Evolutionary conservation across 2,888 invertebrate genomes (phyloP).

Genomic region (Athalia circularis): DNA sequence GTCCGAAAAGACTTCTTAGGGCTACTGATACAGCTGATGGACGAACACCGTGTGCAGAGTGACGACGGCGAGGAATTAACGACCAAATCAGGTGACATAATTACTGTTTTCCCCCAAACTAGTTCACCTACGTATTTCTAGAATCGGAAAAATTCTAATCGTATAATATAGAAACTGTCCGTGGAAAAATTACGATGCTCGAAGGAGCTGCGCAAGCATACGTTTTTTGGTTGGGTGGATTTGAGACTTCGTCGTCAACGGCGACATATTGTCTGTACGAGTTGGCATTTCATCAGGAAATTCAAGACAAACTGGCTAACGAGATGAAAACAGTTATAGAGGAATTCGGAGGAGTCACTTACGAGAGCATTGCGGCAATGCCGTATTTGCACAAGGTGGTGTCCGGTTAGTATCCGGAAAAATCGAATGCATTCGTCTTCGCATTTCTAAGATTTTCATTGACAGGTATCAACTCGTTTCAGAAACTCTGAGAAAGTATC

Average conservation of each 20-base stretch:
- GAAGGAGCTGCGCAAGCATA: constrained; percentile 74
- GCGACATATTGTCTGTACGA: constrained; percentile 74
- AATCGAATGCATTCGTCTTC: no score
- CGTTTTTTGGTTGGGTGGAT: constrained; percentile 75
- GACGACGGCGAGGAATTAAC: constrained; percentile 49
- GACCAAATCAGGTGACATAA: not conserved
- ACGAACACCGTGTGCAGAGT: constrained; percentile 59
- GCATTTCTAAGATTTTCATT: no score
- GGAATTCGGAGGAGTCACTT: constrained; percentile 69
- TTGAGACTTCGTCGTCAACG: constrained; percentile 75
- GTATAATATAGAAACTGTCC: not conserved
- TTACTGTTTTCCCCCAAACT: not conserved
- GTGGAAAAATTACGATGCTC: constrained; percentile 66
- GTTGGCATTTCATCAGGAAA: constrained; percentile 70
- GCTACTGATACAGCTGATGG: constrained; percentile 68
- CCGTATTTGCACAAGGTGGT: constrained; percentile 71
- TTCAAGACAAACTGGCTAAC: constrained; percentile 71
- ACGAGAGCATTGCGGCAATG: constrained; percentile 74
- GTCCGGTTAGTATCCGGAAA: constrained; percentile 51
- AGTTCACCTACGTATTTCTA: not conserved
- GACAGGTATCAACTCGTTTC: not conserved
- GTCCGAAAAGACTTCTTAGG: constrained; percentile 70
- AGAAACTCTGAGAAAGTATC: not conserved
- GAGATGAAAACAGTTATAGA: constrained; percentile 70
- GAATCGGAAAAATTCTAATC: not conserved